Evolutionary conservation across 30 jellyfish, hydroid and myxozoan genomes (phyloP).

Genomic region (Cassiopea xamachana): DNA sequence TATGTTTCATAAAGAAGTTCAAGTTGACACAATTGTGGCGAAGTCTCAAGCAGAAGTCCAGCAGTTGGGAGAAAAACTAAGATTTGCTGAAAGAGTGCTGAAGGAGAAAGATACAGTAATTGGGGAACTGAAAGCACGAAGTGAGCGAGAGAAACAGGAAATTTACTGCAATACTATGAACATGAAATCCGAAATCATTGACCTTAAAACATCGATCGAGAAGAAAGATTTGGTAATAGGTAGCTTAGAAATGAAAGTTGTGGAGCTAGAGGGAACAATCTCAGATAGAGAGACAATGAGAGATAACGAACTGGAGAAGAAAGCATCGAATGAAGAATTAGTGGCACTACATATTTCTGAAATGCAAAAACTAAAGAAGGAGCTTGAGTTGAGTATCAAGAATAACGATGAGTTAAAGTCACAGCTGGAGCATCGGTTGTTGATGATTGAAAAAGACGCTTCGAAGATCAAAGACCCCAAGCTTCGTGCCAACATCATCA

Average conservation of each 20-base stretch:
- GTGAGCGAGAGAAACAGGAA: neutral
- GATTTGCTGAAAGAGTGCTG: neutral
- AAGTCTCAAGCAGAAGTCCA: constrained; percentile 34
- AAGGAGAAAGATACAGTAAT: constrained; percentile 20
- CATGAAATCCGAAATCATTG: constrained; percentile 28
- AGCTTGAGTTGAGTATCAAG: constrained; percentile 72
- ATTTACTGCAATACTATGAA: neutral
- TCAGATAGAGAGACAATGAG: neutral
- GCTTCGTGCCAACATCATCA: constrained; percentile 58
- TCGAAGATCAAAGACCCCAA: constrained; percentile 72
- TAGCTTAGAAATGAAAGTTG: constrained; percentile 15
- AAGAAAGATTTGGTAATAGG: constrained; percentile 12
- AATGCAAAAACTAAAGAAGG: constrained; percentile 79
- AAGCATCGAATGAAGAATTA: constrained; percentile 47
- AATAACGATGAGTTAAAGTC: constrained; percentile 76
- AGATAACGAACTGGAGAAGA: constrained; percentile 11
- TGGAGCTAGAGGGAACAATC: constrained; percentile 25
- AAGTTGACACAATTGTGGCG: constrained; percentile 49
- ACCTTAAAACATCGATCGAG: neutral
- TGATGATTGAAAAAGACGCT: constrained; percentile 80
- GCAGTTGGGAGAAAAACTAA: constrained; percentile 14
- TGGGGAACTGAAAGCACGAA: neutral
- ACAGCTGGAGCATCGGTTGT: constrained; percentile 80
- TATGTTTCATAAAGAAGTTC: constrained; percentile 41
- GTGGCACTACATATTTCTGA: constrained; percentile 86